Evolutionary conservation across 2,888 invertebrate species (phyloP).

Genomic region (Acanthoscelides obtectus): DNA sequence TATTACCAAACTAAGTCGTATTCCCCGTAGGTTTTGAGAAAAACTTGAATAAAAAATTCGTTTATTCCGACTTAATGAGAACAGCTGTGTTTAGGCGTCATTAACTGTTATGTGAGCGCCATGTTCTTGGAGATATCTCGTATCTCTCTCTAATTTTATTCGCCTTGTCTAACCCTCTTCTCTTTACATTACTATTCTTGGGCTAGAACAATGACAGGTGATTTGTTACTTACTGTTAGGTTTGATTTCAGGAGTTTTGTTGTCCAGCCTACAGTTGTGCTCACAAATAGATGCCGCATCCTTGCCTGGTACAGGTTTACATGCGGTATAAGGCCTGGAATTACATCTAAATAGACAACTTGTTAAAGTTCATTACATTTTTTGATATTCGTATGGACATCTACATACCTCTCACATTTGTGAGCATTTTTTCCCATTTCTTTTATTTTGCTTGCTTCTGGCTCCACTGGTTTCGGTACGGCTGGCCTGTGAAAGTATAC

Average conservation of each 20-base stretch:
- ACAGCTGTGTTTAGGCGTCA: no score
- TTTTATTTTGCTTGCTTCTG: slow-evolving; percentile 9
- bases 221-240: background rate
- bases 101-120: no score
- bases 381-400: slow-evolving; percentile 1
- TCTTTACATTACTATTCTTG: no score
- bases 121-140: no score
- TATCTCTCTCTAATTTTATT: no score
- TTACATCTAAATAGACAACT: background rate
- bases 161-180: no score
- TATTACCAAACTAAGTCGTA: no score
- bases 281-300: background rate
- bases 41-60: no score
- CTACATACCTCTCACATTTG: slow-evolving; percentile 19
- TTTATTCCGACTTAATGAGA: no score
- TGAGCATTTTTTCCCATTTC: slow-evolving; percentile 23
- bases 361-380: background rate
- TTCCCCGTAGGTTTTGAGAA: no score
- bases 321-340: background rate
- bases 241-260: background rate
- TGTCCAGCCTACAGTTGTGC: background rate
- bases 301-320: background rate
- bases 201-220: no score
- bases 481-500: background rate
- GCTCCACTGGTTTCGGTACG: slow-evolving; percentile 12